phyloP scores from a whole-genome alignment of 2,797 vertebrate species.

The Periparus ater region DNA sequence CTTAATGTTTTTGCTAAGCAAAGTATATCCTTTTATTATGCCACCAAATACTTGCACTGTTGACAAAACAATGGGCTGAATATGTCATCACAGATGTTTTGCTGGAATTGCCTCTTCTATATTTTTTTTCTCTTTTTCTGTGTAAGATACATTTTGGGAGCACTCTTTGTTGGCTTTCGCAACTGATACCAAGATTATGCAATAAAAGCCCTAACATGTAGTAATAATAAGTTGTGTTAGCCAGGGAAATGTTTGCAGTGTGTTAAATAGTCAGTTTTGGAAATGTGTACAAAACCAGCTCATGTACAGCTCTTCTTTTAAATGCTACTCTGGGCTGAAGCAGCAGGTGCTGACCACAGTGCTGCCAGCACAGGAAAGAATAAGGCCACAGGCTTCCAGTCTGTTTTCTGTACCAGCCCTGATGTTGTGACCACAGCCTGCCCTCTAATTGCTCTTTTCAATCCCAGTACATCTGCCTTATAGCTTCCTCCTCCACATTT shows the following conservation, averaged over 20 bases:
- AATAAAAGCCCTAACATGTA: slow-evolving; percentile 38
- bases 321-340: not conserved
- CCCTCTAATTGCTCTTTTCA: slow-evolving; percentile 49
- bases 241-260: slow-evolving; percentile 60
- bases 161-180: slow-evolving; percentile 17
- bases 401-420: not conserved
- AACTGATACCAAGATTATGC: slow-evolving; percentile 55
- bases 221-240: slow-evolving; percentile 45
- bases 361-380: not conserved
- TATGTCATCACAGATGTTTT: slow-evolving; percentile 62
- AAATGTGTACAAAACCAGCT: not conserved
- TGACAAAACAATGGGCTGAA: slow-evolving; percentile 62
- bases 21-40: slow-evolving; percentile 59
- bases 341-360: slow-evolving; percentile 42
- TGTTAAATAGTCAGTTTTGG: slow-evolving; percentile 33
- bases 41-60: slow-evolving; percentile 49
- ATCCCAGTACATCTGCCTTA: slow-evolving; percentile 19
- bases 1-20: slow-evolving; percentile 46
- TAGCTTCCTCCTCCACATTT: slow-evolving; percentile 16
- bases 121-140: slow-evolving; percentile 12
- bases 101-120: slow-evolving; percentile 52
- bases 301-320: not conserved
- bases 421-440: slow-evolving; percentile 37
- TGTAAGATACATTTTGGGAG: slow-evolving; percentile 53
- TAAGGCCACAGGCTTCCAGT: not conserved